These are phyloP conservation scores for Suillia variegata DNA, from an alignment of 2,888 invertebrate genomes.

Conservation along the genomic window DNA sequence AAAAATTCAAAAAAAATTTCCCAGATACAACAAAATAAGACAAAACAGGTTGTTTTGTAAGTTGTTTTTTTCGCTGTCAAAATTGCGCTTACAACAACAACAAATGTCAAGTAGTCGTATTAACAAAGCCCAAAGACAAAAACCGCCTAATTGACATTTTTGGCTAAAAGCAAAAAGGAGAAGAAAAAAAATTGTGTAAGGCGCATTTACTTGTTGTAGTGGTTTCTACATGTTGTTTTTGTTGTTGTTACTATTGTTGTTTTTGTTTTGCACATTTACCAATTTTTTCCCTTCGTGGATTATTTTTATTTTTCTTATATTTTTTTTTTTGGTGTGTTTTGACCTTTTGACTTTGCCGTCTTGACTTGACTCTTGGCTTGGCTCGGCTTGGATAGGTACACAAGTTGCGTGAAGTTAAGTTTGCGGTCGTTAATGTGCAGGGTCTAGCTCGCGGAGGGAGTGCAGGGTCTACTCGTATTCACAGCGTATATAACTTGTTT, in stretches of 20 bases:
- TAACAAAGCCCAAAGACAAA: neutral
- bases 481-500: too few relatives aligned
- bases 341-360: neutral
- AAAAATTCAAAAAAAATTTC: neutral
- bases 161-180: too few relatives aligned
- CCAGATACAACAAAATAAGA: neutral
- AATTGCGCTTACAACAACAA: neutral
- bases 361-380: neutral
- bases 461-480: too few relatives aligned
- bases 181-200: neutral
- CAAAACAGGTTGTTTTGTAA: neutral
- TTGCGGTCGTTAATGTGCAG: too few relatives aligned
- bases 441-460: too few relatives aligned
- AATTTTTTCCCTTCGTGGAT: neutral
- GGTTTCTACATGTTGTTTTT: constrained; percentile 1
- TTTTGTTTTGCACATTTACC: too few relatives aligned
- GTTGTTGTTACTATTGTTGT: neutral
- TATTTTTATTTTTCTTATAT: neutral
- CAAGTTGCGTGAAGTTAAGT: neutral
- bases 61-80: neutral
- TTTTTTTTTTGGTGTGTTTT: neutral
- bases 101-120: neutral
- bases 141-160: neutral
- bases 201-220: too few relatives aligned
- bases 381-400: neutral